Evolutionary conservation across 2,888 invertebrate species (phyloP), one percentile per base, ranked within the genome.

Genomic region (Syrista parreyssii): DNA sequence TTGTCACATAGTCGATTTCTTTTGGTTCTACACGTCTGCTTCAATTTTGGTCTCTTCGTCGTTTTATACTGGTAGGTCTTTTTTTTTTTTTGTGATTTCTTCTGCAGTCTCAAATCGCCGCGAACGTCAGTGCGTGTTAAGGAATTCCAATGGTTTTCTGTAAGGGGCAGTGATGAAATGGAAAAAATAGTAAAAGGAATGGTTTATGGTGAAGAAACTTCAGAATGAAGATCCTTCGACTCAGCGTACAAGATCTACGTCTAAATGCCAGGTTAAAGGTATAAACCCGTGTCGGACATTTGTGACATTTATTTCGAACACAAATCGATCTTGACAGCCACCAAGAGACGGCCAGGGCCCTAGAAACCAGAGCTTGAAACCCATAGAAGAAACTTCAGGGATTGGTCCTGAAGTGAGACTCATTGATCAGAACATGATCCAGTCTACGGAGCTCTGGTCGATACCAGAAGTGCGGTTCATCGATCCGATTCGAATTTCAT

Each of bases 401-500:
- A 55, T 55, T 55, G 55, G 23, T 55, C 55, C 55, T 2, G 15
- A 55, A 55, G 23, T 55, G 23, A 23, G 23, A 23, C 55, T 40
- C 55, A 55, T 55, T 55, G 55, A 55, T 55, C 55, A 23, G 55
- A 55, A 55, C 55, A 55, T 55, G 55, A 55, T 55, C 55, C 55
- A 55, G 55, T 71, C 71, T 23, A 1, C 15, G 71, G 71, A 31
- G 33, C 31, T 31, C 15, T 32, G 71, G 71, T 84, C 77, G 76
- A 80, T 80, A 80, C 77, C 76, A 80, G 80, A 85, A 84, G 82
- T 33, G 75, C 40, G 75, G 73, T 76, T 80, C 77, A 80, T 77
- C 77, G 82, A 83, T 76, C 78, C 81, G 79, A 82, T 79, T 80
- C 81, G 80, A 81, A 79, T 85, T 80, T 77, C 75, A 79, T 77